Evolutionary conservation across 2,888 invertebrate species (phyloP).

Genomic region (Laothoe populi): DNA sequence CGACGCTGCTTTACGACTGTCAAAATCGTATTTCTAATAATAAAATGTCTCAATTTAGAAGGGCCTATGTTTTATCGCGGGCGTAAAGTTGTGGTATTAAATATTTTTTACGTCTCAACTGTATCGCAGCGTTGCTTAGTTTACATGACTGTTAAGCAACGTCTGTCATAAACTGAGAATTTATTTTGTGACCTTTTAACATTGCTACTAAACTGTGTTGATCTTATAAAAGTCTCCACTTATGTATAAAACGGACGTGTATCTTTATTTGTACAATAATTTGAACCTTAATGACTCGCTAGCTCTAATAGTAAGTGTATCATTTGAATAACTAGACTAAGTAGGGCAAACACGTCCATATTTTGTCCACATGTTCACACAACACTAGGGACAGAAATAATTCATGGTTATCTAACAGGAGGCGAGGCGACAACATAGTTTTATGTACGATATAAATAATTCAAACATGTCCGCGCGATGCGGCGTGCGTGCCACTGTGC

Average conservation of each 20-base stretch:
- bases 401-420: constrained; percentile 53
- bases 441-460: constrained; percentile 59
- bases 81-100: constrained; percentile 73
- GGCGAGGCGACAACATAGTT: constrained; percentile 47
- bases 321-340: background rate
- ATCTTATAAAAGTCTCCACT: background rate
- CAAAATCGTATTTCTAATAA: constrained; percentile 83
- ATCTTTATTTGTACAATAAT: background rate
- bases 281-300: background rate
- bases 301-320: too few species aligned
- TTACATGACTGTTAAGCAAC: constrained; percentile 35
- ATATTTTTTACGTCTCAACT: constrained; percentile 60
- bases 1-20: constrained; percentile 75
- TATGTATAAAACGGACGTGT: background rate
- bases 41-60: constrained; percentile 81
- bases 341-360: background rate
- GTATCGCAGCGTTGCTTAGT: constrained; percentile 59
- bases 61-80: constrained; percentile 76
- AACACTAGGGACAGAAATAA: background rate
- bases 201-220: background rate
- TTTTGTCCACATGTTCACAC: background rate
- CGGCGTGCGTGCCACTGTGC: constrained; percentile 38
- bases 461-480: constrained; percentile 43
- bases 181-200: constrained; percentile 4
- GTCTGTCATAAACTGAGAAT: background rate